Evolutionary conservation across 2,888 invertebrate species (phyloP).

Genomic region (Ennomos fuscantarius): DNA sequence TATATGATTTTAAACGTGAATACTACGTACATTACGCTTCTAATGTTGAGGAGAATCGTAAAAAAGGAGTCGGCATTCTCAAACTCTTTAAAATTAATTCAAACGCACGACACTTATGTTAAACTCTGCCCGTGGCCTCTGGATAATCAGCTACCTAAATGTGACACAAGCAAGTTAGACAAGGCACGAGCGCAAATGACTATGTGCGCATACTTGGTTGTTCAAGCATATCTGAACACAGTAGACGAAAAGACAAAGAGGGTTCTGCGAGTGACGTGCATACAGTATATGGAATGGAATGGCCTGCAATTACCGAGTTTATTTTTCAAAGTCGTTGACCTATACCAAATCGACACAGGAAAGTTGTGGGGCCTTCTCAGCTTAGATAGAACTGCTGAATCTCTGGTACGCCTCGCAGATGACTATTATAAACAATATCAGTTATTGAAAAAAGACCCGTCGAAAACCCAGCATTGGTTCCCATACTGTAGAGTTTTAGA

Average conservation of each 20-base stretch:
- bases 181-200: not conserved
- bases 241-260: constrained; percentile 26
- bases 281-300: constrained; percentile 32
- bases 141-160: constrained; percentile 18
- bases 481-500: constrained; percentile 25
- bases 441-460: constrained; percentile 10
- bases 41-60: constrained; percentile 26
- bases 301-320: constrained; percentile 31
- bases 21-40: constrained; percentile 27
- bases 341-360: constrained; percentile 24
- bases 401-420: constrained; percentile 15
- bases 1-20: constrained; percentile 27
- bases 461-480: constrained; percentile 23
- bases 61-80: constrained; percentile 18
- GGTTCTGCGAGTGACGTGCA: constrained; percentile 25
- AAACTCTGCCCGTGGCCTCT: constrained; percentile 30
- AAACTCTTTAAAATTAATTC: constrained; percentile 8
- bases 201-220: constrained; percentile 7
- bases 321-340: constrained; percentile 28
- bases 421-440: constrained; percentile 25
- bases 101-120: constrained; percentile 27
- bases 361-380: constrained; percentile 25
- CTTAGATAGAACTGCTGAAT: not conserved
- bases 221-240: constrained; percentile 24
- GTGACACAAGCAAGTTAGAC: not conserved